Evolutionary conservation across 2,888 invertebrate genomes (phyloP), one percentile per base, ranked within the genome.

Genomic region (Melanostoma scalare): DNA sequence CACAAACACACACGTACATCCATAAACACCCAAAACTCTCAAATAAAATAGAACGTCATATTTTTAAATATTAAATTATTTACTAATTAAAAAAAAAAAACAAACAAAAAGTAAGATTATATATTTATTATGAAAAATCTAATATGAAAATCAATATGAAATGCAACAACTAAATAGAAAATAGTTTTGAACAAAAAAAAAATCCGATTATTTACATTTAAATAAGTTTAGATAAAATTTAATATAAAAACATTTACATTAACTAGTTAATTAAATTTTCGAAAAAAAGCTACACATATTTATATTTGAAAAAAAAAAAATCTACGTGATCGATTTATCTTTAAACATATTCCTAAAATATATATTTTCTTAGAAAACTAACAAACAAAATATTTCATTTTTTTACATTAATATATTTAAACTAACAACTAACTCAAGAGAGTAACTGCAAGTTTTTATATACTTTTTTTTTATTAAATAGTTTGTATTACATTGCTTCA

Each of bases 131-230:
- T 36, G 36, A 63, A 69, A 52, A 71, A 69, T 20, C 61, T 77
- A 50, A 61, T 63, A 56, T 6, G 53, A 31, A 65, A 44, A 30
- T 3, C 38, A 48, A 69, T 36, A 44, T 5, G 35, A 40, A 46
- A 60, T 8, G 6, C 30, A 76, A 77, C 63, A 75, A 69, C 61
- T 72, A 73, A 53, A 48, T 56, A 82, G 56, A 74, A 65, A 75
- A 38, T 53, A 71, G 38, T 68, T 77, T 77, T 82, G 72, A 82
- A 82, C 81, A 82, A 68, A 82, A 20, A 20, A 20, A 67, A 72
- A 72, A 63, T 73, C 73, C 68, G 73, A 69, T 82, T 82, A 82
- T 82, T 82, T 82, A 82, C 82, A 82, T 82, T 78, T 56, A 78
- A 61, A 77, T 82, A 71, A 80, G 65, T 69, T 76, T 80, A 73